Base-by-base conservation (phyloP, 2,888 invertebrate species). In the Phyto melanocephala region DNA sequence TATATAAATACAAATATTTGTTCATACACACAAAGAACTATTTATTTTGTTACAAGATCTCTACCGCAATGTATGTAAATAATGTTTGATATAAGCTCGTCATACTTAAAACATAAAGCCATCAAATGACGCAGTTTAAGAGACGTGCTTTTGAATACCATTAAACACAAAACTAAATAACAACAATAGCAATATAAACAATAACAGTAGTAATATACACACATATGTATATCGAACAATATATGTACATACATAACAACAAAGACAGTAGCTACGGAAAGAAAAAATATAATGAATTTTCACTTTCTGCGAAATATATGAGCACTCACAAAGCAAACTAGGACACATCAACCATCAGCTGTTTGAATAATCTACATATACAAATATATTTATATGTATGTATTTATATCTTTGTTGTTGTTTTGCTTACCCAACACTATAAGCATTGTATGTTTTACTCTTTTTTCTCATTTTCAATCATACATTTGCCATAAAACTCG, bases 121-220 rank as follows among this genome's bases (percentile, higher is more conserved):
- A 72, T 33, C 56, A 68, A 74, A 17, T 78, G 77, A 77, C 72
- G 63, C 50, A 74, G 40, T 74, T 81, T 74, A 56, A 35, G 72
- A 60, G 35, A 72, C 72, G 60, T 74, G 68, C 72, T 68, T 80
- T 81, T 28, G 40, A 74, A 81, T 77, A 50, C 62, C 17, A 72
- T 77, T 68, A 63, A 62, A 42, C 22, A 47, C 3, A 47, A 58
- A 75, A 45, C 15, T n/a, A 67, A 70, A 70, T 37, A 68, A 24
- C 2, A 63, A 40, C 24, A 42, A 42, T 13, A 52, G 40, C 40
- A 54, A 10, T n/a, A 40, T 35, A 65, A 68, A 35, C 6, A 63
- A 33, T 15, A 58, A 35, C 13, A 52, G 33, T 17, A 54, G 10
- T 13, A n/a, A n/a, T 11, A 17, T 13, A n/a, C n/a, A n/a, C n/a